Base-by-base conservation (phyloP, 2,888 invertebrate species). In the Stenichneumon culpator region DNA sequence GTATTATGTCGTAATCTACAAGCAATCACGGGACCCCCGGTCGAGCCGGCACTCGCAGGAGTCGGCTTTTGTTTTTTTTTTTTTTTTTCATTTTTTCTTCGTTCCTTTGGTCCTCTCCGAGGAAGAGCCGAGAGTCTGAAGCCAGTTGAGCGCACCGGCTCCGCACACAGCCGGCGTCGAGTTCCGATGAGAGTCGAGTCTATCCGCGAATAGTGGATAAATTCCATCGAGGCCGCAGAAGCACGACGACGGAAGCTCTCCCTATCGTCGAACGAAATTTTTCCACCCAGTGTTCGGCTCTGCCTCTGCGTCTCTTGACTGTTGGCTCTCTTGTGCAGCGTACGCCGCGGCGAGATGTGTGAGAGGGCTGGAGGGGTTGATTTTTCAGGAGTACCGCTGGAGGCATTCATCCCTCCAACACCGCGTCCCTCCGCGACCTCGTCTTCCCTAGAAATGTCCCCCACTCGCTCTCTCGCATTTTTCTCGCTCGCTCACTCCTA, bases 271-370 rank as follows among this genome's bases (percentile, higher is more conserved):
- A 60, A 54, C 52, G 80, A 77, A 82, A 83, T 86, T 79, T 75
- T 85, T 83, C 63, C 77, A 68, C 80, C 32, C 80, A 82, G 80
- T 83, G 83, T 83, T 47, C 25, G 77, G 72, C 68, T 77, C 73
- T 82, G 28, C 22, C 57, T 11, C 22, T 14, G 5, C 57, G 57
- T 25, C 25, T 57, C 57, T 57, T 22, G 19, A 19, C 57, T 25
- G 65, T 22, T 39, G 67, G 16, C 60, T 47, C 44, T 25, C 68
- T 57, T 28, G 70, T 68, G 68, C 19, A 68, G 14, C 47, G 44
- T 65, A 25, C 70, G 54, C 63, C 65, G 16, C 19, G n/a, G 3
- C 57, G 72, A 22, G 72, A 67, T 44, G 25, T 16, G 14, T 16
- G 16, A 19, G 44, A 16, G 52, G 47, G 16, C 70, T 72, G 78